phyloP scores from a whole-genome alignment of 35 echinoderm and acorn worm species.

The Ophioderma brevispina region DNA sequence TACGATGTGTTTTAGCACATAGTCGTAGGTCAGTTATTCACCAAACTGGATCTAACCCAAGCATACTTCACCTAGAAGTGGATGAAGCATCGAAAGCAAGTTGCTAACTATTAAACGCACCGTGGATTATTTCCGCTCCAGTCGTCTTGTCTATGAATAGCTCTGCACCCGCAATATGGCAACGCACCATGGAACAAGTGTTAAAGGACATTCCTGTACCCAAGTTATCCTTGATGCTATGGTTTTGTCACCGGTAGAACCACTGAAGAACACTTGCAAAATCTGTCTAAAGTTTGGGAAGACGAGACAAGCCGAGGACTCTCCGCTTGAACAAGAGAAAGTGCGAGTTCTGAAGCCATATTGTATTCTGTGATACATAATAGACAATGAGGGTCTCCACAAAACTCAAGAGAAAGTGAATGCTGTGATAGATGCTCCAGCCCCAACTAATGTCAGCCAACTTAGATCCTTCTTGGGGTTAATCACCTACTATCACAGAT shows the following conservation, averaged over 20 bases:
- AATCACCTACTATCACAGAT: constrained; percentile 63
- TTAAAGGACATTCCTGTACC: constrained; percentile 20
- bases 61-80: constrained; percentile 53
- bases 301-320: constrained; percentile 30
- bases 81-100: constrained; percentile 25
- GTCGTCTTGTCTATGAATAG: constrained; percentile 32
- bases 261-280: constrained; percentile 1
- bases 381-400: constrained; percentile 49
- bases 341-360: constrained; percentile 39
- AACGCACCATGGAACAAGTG: constrained; percentile 55
- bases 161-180: constrained; percentile 69
- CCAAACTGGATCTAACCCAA: constrained; percentile 48
- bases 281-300: constrained; percentile 19
- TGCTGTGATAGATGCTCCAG: constrained; percentile 37
- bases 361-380: constrained; percentile 52
- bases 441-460: constrained; percentile 48
- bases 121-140: constrained; percentile 42
- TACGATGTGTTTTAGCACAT: constrained; percentile 41
- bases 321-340: constrained; percentile 38
- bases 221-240: constrained; percentile 63
- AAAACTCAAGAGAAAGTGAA: constrained; percentile 30
- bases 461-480: constrained; percentile 52
- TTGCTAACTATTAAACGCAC: constrained; percentile 48
- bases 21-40: constrained; percentile 31
- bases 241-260: constrained; percentile 43